phyloP scores from a whole-genome alignment of 2,888 invertebrate species.

The Penaeus monodon region DNA sequence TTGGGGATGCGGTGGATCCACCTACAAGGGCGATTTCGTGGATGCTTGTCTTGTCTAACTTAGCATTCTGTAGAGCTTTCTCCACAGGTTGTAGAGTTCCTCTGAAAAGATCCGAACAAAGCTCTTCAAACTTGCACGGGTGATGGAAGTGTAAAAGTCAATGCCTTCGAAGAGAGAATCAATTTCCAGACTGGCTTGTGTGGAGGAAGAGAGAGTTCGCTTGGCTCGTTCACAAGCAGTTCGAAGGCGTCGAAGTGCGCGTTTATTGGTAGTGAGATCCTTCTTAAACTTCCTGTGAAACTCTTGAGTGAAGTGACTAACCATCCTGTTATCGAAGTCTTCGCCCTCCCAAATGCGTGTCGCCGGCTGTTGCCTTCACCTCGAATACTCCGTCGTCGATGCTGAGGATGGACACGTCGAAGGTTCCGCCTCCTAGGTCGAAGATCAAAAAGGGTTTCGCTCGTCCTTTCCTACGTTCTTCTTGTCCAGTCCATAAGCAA shows the following conservation, averaged over 20 bases:
- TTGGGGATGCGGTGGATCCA: constrained; percentile 98
- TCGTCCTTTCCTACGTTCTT: constrained; percentile 70
- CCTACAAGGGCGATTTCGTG: constrained; percentile 95
- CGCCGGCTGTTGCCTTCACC: constrained; percentile 82
- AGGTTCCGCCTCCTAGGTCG: constrained; percentile 79
- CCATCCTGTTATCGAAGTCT: constrained; percentile 87
- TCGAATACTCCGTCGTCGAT: constrained; percentile 77
- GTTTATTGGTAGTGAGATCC: constrained; percentile 1
- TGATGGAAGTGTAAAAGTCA: constrained; percentile 95
- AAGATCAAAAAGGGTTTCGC: constrained; percentile 75
- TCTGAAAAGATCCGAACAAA: constrained; percentile 76
- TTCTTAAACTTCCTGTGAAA: constrained; percentile 72
- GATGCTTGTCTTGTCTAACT: constrained; percentile 92
- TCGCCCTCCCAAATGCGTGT: constrained; percentile 94
- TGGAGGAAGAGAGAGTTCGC: constrained; percentile 86
- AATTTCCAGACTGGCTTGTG: constrained; percentile 94
- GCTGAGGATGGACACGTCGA: constrained; percentile 75
- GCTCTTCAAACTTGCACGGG: constrained; percentile 83
- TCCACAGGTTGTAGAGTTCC: constrained; percentile 74
- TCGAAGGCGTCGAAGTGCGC: constrained; percentile 86
- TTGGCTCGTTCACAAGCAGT: constrained; percentile 93
- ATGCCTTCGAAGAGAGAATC: constrained; percentile 94
- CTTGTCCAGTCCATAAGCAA: constrained; percentile 74
- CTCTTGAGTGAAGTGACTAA: constrained; percentile 75
- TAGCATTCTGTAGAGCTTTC: constrained; percentile 80